Base-by-base conservation (phyloP, 2,888 invertebrate genomes). In the Patella depressa region DNA sequence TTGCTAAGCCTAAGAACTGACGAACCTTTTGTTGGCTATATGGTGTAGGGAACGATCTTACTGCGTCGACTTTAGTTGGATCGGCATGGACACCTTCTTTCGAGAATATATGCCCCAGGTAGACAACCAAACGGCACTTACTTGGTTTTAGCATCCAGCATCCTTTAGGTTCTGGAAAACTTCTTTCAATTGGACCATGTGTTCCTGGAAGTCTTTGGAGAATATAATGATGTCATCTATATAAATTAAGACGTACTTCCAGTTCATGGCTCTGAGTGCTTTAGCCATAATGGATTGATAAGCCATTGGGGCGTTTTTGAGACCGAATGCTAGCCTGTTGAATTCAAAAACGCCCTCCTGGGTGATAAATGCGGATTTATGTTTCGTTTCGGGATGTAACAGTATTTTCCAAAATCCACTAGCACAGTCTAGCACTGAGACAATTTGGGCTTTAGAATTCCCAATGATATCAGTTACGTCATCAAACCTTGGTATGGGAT, bases 151-250 rank as follows among this genome's bases (percentile, higher is more conserved):
- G 69, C n/a, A 57, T n/a, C 80, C 79, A 34, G 81, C 82, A 3
- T 81, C 74, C 17, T 74, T 45, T 5, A 83, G 71, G 53, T 78
- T 71, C 29, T 77, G 24, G 54, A 84, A 82, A 17, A 84, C 80
- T 53, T 72, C 57, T 24, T 74, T 24, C 2, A 84, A 45, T 54
- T 82, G 80, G 59, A 77, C 17, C 17, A 80, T 72, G 72, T 83
- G 83, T 34, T 78, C 78, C 2, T 81, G 77, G 74, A 84, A 80
- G 15, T 72, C 71, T 7, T 73, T 34, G 19, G 76, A 78, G 70
- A 82, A 83, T 15, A 82, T 74, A 12, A 82, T 59, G 17, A 83
- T 80, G 75, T 85, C 85, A 77, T 85, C 84, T 11, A 83, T 75
- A 69, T 86, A 85, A 29, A 80, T 78, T 12, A 84, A 54, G 2